Evolutionary conservation across 2,113 vertebrate genomes (phyloP), one percentile per base, ranked within the genome.

Genomic region (Brachyhypopomus occidentalis): DNA sequence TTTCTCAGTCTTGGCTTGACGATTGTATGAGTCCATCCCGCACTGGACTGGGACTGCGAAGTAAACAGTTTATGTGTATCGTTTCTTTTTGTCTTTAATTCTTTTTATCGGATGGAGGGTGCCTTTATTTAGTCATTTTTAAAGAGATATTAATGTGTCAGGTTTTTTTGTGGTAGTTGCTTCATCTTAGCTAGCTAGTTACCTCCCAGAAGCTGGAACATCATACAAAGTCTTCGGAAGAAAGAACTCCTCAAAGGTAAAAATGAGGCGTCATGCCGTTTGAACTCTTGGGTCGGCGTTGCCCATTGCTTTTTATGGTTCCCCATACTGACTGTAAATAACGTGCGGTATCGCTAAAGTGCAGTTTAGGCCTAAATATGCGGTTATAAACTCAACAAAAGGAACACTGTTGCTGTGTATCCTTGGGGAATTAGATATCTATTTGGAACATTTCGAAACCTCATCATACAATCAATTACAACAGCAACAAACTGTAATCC

Each of bases 291-390:
- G 22, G 38, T 17, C 17, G 30, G 58, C 67, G 22, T 48, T 36
- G 38, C 20, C 74, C 67, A 1, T 52, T 67, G 23, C 27, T 60
- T 9, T 70, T 5, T 7, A 25, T 23, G 16, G 72, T 75, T 62
- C 25, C 58, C 16, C 52, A 70, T 38, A 19, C 34, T 20, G 36
- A 72, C 45, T 72, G 30, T 71, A 23, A 69, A 69, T 38, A 11
- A 25, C 34, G 45, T 23, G 60, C 63, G 17, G 20, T 74, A 23
- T 66, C 8, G 4, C n/a, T 3, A 34, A 45, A 67, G 16, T 11
- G 14, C 17, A 19, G 52, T 27, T 66, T 62, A 77, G 83, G 83
- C 78, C 83, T 71, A 30, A 36, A 20, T n/a, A 41, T 34, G 20
- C 34, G 14, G 48, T 19, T 38, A 23, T 20, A 55, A 2, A 55